A percentile compares a stretch with the other conserved stretches of the same genome.
Evolutionary conservation across 2,797 vertebrate genomes (phyloP).

Genomic region (Channallabes apus): DNA sequence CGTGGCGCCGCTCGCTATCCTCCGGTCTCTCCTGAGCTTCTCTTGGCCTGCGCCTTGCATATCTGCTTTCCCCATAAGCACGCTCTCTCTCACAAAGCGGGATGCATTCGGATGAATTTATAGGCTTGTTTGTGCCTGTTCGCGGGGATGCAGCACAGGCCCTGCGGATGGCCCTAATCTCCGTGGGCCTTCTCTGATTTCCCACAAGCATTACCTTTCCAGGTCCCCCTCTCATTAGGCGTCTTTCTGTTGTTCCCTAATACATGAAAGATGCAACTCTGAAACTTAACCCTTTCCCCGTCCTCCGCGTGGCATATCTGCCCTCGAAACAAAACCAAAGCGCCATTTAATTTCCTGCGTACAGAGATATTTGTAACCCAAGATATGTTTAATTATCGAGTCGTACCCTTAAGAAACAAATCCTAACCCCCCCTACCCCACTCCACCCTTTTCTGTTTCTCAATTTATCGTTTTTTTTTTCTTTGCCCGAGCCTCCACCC

Average conservation of each 20-base stretch:
- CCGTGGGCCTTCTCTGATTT: slow-evolving; percentile 51
- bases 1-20: slow-evolving; percentile 18
- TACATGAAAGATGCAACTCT: slow-evolving; percentile 16
- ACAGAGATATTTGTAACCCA: slow-evolving; percentile 73
- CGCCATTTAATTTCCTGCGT: slow-evolving; percentile 51
- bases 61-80: slow-evolving; percentile 30
- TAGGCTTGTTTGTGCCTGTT: slow-evolving; percentile 53
- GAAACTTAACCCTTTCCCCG: slow-evolving; percentile 40
- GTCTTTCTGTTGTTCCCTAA: slow-evolving; percentile 36
- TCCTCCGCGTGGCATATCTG: slow-evolving; percentile 19
- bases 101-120: slow-evolving; percentile 47
- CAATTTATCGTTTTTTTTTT: background rate
- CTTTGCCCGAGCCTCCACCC: slow-evolving; percentile 16
- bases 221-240: slow-evolving; percentile 51
- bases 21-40: slow-evolving; percentile 46
- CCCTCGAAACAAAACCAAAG: slow-evolving; percentile 32
- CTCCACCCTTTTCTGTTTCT: slow-evolving; percentile 75
- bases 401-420: slow-evolving; percentile 85
- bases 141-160: slow-evolving; percentile 22
- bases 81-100: slow-evolving; percentile 17
- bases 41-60: slow-evolving; percentile 10
- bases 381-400: slow-evolving; percentile 88
- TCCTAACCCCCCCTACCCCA: slow-evolving; percentile 54
- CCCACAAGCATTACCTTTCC: slow-evolving; percentile 47
- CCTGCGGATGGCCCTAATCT: slow-evolving; percentile 45